A percentile compares a stretch with the other conserved stretches of the same genome.
These are phyloP conservation scores for Acholoe squamosa DNA, from an alignment of 2,888 invertebrate genomes.

Conservation along the genomic window DNA sequence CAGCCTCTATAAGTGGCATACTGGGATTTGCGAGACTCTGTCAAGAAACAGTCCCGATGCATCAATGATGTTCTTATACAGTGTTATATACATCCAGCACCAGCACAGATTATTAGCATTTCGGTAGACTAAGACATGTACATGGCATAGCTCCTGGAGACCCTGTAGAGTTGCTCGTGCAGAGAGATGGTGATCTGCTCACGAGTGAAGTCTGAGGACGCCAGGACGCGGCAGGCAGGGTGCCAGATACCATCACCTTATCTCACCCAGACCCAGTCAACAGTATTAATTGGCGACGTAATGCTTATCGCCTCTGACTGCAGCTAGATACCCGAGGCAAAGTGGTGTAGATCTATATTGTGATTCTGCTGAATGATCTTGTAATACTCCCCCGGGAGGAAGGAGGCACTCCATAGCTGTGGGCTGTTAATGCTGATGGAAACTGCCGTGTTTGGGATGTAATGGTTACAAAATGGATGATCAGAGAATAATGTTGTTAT, in stretches of 20 bases:
- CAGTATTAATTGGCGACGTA: conserved; percentile 4
- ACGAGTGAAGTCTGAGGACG: not conserved
- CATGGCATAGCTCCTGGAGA: not conserved
- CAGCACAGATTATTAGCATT: no score
- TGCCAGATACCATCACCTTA: conserved; percentile 30
- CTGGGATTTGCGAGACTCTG: no score
- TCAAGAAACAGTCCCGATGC: no score
- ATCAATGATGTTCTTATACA: no score
- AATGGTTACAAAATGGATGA: no score
- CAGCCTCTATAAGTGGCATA: no score
- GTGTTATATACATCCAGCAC: no score
- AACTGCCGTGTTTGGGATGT: no score
- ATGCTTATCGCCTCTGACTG: conserved; percentile 19
- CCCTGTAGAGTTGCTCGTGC: not conserved
- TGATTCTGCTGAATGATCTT: not conserved
- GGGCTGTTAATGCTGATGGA: no score
- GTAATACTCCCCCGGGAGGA: not conserved
- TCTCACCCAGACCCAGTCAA: not conserved
- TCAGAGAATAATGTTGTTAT: no score
- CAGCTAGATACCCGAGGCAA: not conserved
- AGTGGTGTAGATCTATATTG: not conserved
- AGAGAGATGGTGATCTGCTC: not conserved
- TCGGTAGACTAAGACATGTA: no score
- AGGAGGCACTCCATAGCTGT: not conserved
- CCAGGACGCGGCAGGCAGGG: not conserved